Evolutionary conservation across 2,888 invertebrate species (phyloP).

Genomic region (Coelopa pilipes): DNA sequence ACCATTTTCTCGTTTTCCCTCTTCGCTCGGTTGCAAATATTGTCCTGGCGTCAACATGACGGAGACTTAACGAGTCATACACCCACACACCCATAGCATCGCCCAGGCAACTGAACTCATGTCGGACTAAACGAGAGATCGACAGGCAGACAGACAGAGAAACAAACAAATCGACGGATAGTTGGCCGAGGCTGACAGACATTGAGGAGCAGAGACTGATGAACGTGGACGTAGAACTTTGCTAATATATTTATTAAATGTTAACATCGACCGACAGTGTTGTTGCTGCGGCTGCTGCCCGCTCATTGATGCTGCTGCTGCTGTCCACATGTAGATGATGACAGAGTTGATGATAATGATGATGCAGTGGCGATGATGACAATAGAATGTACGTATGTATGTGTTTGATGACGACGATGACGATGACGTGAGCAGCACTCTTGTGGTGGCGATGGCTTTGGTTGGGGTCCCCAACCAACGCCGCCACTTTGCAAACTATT

Average conservation of each 20-base stretch:
- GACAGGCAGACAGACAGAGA: not conserved
- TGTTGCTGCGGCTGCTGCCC: not conserved
- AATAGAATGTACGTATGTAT: not conserved
- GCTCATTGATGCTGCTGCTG: not conserved
- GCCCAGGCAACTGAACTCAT: not conserved
- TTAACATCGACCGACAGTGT: not conserved
- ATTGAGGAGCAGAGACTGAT: not conserved
- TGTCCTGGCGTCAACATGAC: slow-evolving; percentile 31
- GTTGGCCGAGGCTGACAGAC: not conserved
- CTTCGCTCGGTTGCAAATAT: slow-evolving; percentile 16
- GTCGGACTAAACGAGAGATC: not conserved
- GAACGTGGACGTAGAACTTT: slow-evolving; percentile 16
- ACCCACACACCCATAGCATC: not conserved
- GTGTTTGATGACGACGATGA: not conserved
- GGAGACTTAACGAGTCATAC: not conserved
- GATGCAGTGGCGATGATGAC: slow-evolving; percentile 1
- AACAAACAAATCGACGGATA: not conserved
- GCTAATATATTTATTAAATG: slow-evolving; percentile 30
- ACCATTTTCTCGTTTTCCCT: not conserved
- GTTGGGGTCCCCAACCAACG: slow-evolving; percentile 3
- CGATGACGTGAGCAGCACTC: not conserved
- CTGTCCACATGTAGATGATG: not conserved
- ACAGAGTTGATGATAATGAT: not conserved
- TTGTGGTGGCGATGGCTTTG: slow-evolving; percentile 2
- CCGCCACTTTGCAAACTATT: slow-evolving; percentile 30